phyloP scores from a whole-genome alignment of 2,113 vertebrate genomes.

The Anas platyrhynchos region DNA sequence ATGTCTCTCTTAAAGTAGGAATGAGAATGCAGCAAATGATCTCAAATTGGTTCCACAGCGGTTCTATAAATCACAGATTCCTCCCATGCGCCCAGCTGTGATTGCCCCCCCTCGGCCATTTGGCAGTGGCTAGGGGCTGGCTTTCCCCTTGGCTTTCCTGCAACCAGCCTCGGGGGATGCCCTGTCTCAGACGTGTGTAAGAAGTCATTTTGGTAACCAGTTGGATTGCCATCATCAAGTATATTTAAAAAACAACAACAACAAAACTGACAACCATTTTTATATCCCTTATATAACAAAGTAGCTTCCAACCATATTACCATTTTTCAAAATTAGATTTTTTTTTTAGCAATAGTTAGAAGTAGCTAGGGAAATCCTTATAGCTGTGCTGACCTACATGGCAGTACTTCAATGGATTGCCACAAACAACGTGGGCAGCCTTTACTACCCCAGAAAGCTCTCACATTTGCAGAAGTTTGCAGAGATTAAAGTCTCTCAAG shows the following conservation, averaged over 20 bases:
- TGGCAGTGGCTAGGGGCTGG: neutral
- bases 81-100: fast-evolving
- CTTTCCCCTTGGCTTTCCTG: neutral
- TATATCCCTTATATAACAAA: neutral
- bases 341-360: neutral
- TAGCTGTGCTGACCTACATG: neutral
- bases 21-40: constrained; percentile 17
- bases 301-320: neutral
- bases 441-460: neutral
- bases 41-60: fast-evolving
- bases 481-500: neutral
- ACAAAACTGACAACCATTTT: neutral
- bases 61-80: constrained; percentile 17
- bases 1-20: constrained; percentile 2
- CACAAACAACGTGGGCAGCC: neutral
- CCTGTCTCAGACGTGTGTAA: neutral
- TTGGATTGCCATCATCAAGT: neutral
- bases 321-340: neutral
- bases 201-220: neutral
- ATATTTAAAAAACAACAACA: neutral
- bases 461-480: neutral
- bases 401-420: neutral
- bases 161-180: neutral
- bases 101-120: neutral
- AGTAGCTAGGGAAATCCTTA: neutral